Percentiles rank a stretch among this genome's conserved stretches.
Evolutionary conservation across 2,797 vertebrate species (phyloP).

Genomic region (Gephyroberyx darwinii): DNA sequence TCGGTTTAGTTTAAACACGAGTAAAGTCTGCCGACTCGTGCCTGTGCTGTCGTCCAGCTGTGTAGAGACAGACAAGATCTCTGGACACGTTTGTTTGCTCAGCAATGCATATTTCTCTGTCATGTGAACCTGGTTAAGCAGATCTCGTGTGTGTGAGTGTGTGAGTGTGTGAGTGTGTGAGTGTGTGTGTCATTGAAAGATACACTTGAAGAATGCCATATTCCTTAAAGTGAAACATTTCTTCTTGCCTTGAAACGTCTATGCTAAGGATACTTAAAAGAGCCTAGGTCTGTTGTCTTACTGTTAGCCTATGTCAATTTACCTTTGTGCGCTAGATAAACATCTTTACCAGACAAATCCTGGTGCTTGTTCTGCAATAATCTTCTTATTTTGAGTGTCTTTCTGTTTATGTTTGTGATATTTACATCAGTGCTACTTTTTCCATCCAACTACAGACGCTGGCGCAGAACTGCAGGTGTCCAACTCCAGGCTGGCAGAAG

Average conservation of each 20-base stretch:
- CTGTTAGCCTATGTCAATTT: neutral
- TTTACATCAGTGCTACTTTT: neutral
- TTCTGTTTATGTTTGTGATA: neutral
- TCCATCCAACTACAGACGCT: conserved; percentile 76
- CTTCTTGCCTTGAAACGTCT: neutral
- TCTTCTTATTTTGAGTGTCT: neutral
- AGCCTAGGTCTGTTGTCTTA: neutral
- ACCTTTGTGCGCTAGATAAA: neutral
- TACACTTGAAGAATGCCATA: conserved; percentile 1
- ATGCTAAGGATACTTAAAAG: neutral
- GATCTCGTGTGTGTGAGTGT: conserved; percentile 13
- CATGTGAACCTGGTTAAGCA: conserved; percentile 33
- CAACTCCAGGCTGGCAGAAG: conserved; percentile 85
- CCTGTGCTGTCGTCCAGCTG: conserved; percentile 21
- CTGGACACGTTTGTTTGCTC: conserved; percentile 28
- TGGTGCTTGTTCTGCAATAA: neutral
- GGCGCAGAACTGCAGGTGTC: conserved; percentile 87
- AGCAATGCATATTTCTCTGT: conserved; percentile 41
- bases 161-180: conserved; percentile 4
- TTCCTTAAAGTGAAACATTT: neutral
- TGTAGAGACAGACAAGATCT: conserved; percentile 16
- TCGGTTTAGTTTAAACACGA: neutral
- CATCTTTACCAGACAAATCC: no score
- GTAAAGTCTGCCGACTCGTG: neutral
- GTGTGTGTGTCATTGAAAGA: neutral